A percentile compares a stretch with the other conserved stretches of the same genome.
Conservation (phyloP, 2,888 invertebrate genomes). For the Caprella mutica region DNA sequence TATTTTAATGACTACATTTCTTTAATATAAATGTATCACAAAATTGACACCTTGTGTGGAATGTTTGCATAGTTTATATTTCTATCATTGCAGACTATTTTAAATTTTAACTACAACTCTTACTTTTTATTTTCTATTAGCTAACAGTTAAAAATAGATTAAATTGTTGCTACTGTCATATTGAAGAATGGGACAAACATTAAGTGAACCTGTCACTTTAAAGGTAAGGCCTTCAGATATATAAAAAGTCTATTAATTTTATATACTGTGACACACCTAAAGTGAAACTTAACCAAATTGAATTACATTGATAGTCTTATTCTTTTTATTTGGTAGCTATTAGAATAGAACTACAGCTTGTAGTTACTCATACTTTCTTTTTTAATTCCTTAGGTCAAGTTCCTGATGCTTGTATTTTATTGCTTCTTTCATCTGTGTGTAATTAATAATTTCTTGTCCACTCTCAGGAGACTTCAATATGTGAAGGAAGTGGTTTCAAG, state of each 20-base stretch:
- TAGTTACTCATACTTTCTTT: too few relatives aligned
- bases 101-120: not conserved
- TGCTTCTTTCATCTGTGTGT: not conserved
- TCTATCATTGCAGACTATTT: not conserved
- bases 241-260: too few relatives aligned
- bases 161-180: not conserved
- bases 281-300: too few relatives aligned
- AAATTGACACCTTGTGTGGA: not conserved
- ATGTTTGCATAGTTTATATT: not conserved
- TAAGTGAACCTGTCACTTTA: constrained; percentile 33
- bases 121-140: too few relatives aligned
- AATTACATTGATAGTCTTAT: too few relatives aligned
- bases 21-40: not conserved
- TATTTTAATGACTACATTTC: not conserved
- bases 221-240: too few relatives aligned
- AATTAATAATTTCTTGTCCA: too few relatives aligned
- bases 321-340: too few relatives aligned
- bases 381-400: too few relatives aligned
- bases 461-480: constrained; percentile 24
- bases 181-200: constrained; percentile 31
- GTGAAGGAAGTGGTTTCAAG: constrained; percentile 23
- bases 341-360: too few relatives aligned
- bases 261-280: too few relatives aligned
- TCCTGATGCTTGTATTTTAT: not conserved
- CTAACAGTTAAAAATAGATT: too few relatives aligned